Conservation (phyloP, 2,113 vertebrate genomes). For the Sylvicapra grimmia region DNA sequence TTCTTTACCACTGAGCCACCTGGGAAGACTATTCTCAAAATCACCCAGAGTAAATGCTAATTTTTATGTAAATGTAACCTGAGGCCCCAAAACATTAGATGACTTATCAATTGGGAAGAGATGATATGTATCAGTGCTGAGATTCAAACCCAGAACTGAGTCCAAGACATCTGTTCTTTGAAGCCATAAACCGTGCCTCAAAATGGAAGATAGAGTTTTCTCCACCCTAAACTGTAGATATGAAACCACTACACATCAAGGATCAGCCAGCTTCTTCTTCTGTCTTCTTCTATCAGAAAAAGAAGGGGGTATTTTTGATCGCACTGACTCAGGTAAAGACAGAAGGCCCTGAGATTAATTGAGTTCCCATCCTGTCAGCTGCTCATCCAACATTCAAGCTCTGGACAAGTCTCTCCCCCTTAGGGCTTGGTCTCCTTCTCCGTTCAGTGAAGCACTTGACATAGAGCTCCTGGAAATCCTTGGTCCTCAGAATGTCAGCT, state of each 20-base stretch:
- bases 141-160: neutral
- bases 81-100: neutral
- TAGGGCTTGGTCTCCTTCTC: neutral
- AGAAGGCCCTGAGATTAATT: rapidly evolving
- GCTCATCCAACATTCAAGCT: no score
- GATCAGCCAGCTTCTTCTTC: neutral
- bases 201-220: neutral
- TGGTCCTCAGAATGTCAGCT: rapidly evolving
- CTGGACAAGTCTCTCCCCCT: neutral
- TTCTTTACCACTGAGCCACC: neutral
- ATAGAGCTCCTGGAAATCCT: neutral
- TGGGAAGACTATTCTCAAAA: neutral
- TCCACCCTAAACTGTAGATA: neutral
- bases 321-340: no score
- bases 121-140: rapidly evolving
- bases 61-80: neutral
- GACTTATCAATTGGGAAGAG: neutral
- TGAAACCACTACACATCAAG: neutral
- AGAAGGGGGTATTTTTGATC: neutral
- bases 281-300: neutral
- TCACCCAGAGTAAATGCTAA: neutral
- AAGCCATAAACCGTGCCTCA: neutral
- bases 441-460: no score
- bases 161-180: neutral
- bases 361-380: no score